Evolutionary conservation across 2,113 vertebrate species (phyloP), one percentile per base, ranked within the genome.

Genomic region (Oostethus manadensis): DNA sequence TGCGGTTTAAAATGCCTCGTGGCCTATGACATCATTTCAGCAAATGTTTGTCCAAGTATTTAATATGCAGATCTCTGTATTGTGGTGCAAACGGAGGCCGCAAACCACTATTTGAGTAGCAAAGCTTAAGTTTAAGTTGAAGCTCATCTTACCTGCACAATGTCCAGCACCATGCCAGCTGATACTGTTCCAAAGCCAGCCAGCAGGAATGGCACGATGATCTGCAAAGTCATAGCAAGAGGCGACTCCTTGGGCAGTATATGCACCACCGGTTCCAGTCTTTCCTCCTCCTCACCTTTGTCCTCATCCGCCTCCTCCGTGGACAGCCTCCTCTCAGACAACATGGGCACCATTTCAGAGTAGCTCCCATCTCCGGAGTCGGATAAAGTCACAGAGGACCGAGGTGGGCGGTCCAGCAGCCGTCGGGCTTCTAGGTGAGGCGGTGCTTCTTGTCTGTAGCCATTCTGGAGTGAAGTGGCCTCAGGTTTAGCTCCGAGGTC

Each of bases 131-230:
- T 8, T 21, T 56, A 16, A 22, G 22, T 48, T 67, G 54, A 50
- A 10, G 22, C 3, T 23, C 15, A 13, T 42, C 56, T 75, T 75
- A 99, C 96, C 93, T 99, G 96, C 7, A 99, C 96, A 57, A 99
- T 85, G 68, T 99, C 96, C 80, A 99, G 88, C 80, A 99, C 95
- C 92, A 99, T 97, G 56, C 96, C 96, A 18, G 96, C 96, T 0
- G 94, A 97, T 22, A 99, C 95, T 0, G 95, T 99, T 66, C 96
- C 96, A 68, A 99, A 98, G 2, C 96, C 96, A 6, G 96, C 96
- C 0, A 99, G 87, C 62, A 99, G 74, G 75, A 99, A 99, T 0
- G 96, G 96, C 66, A 99, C 80, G 0, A 98, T 80, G 50, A 99
- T 99, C 71, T 99, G 96, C 66, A 98, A 62, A 0, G 92, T 93